Evolutionary conservation across 1,140 invertebrate genomes (phyloP).

Genomic region (Drosophila sproati): DNA sequence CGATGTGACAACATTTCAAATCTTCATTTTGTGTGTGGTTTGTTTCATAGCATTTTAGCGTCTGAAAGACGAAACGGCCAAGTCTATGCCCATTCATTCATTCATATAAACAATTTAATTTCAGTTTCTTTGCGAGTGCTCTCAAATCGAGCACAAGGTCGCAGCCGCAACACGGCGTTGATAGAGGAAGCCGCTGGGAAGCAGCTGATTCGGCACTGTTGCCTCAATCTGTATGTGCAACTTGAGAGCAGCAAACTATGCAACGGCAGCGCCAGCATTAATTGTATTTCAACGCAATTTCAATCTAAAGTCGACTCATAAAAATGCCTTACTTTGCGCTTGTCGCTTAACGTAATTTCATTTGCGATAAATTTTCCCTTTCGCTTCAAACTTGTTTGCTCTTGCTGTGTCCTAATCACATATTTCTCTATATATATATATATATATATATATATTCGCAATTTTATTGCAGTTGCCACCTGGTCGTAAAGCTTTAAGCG

Average conservation of each 20-base stretch:
- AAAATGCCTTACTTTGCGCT: slow-evolving; percentile 5
- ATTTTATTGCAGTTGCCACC: slow-evolving; percentile 48
- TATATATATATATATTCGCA: slow-evolving; percentile 36
- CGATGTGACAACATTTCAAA: slow-evolving; percentile 64
- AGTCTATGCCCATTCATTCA: slow-evolving; percentile 48
- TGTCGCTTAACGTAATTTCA: slow-evolving; percentile 47
- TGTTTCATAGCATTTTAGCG: slow-evolving; percentile 61
- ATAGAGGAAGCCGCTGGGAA: slow-evolving; percentile 57
- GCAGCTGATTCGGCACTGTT: slow-evolving; percentile 29
- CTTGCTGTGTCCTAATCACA: slow-evolving; percentile 70
- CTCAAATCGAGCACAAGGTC: slow-evolving; percentile 76
- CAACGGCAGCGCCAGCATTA: slow-evolving; percentile 50
- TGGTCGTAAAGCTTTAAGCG: slow-evolving; percentile 34
- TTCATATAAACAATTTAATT: slow-evolving; percentile 69
- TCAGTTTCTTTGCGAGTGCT: slow-evolving; percentile 58
- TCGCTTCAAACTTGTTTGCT: slow-evolving; percentile 68
- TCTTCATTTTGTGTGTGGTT: slow-evolving; percentile 65
- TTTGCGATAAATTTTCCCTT: slow-evolving; percentile 74
- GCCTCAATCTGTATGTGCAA: slow-evolving; percentile 14
- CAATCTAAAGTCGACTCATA: slow-evolving; percentile 35
- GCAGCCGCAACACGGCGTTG: slow-evolving; percentile 19
- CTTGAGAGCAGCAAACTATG: slow-evolving; percentile 9
- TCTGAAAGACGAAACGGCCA: slow-evolving; percentile 9
- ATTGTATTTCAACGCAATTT: slow-evolving; percentile 62
- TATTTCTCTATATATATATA: slow-evolving; percentile 35